phyloP scores from a whole-genome alignment of 2,113 vertebrate genomes.

The Anhinga rufa region DNA sequence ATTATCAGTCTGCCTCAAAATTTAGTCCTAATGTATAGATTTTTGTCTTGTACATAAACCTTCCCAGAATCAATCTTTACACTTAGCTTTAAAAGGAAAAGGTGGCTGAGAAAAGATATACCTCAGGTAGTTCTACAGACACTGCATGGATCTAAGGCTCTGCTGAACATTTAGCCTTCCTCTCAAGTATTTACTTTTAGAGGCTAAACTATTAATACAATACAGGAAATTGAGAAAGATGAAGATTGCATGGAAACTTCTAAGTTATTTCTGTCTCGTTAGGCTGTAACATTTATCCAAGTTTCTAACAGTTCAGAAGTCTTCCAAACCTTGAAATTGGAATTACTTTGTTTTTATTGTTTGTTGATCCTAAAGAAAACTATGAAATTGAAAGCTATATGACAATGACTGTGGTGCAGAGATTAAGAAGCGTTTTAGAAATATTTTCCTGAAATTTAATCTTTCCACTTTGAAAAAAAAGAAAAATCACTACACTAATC shows the following conservation, averaged over 20 bases:
- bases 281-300: neutral
- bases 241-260: neutral
- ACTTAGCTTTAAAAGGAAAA: neutral
- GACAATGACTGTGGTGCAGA: neutral
- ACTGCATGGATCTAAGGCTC: fast-evolving
- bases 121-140: neutral
- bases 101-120: neutral
- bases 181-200: neutral
- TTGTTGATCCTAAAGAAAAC: neutral
- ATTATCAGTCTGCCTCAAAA: neutral
- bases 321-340: neutral
- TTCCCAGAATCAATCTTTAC: neutral
- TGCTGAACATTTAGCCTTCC: neutral
- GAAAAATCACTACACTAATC: neutral
- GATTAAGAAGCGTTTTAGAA: neutral
- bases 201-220: neutral
- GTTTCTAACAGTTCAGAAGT: neutral
- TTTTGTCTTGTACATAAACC: neutral
- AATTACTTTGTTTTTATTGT: neutral
- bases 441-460: neutral
- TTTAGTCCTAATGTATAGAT: neutral
- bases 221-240: neutral
- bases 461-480: neutral
- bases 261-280: neutral
- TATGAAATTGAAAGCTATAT: neutral